Conservation (phyloP, 1,140 invertebrate species). For the Psilanteris sp. region DNA sequence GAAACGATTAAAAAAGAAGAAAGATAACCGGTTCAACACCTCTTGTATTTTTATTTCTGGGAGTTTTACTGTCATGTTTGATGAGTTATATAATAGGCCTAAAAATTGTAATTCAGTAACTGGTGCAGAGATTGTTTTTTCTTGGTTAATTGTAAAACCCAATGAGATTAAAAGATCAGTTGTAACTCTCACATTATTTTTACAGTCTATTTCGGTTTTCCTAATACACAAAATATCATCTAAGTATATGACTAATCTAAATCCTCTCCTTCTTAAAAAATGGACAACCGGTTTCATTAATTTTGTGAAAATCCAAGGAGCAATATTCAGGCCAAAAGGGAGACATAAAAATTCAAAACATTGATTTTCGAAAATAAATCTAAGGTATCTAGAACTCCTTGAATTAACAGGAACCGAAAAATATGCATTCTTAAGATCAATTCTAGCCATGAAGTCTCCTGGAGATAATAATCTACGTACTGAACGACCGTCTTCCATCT, state of each 20-base stretch:
- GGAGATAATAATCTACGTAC: neutral
- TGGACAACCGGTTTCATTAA: conserved; percentile 28
- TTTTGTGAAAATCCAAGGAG: conserved; percentile 59
- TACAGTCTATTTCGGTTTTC: neutral
- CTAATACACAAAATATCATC: neutral
- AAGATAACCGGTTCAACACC: neutral
- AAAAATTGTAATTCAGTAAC: neutral
- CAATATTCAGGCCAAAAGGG: conserved; percentile 19
- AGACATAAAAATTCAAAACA: conserved; percentile 8
- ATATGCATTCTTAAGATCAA: neutral
- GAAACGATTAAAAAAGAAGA: no score
- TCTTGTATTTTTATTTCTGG: neutral
- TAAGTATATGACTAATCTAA: neutral
- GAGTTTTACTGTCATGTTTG: neutral
- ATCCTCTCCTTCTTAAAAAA: neutral
- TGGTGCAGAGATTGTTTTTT: neutral
- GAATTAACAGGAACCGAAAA: neutral
- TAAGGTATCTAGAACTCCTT: neutral
- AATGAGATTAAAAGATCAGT: neutral
- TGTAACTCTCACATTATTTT: neutral
- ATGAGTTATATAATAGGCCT: neutral
- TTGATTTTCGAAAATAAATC: conserved; percentile 1
- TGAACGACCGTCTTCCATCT: neutral
- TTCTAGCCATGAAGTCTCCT: neutral
- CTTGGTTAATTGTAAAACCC: neutral